Percentiles rank a stretch among this genome's conserved stretches.
These are phyloP conservation scores for Chlorodrepanis virens DNA, from an alignment of 2,113 vertebrate species.

Conservation along the genomic window DNA sequence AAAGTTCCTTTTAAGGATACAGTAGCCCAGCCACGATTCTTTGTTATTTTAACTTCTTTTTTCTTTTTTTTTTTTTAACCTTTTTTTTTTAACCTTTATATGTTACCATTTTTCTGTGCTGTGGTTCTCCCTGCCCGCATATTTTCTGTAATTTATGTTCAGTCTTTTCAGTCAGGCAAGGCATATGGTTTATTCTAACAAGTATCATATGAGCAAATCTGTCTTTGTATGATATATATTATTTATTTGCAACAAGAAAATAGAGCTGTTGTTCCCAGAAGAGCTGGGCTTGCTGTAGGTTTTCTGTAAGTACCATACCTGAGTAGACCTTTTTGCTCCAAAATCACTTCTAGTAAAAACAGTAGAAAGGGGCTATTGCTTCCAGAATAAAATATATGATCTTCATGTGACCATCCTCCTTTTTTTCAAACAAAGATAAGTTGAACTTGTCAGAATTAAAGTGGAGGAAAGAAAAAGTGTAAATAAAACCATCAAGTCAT, in stretches of 20 bases:
- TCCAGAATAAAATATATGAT: neutral
- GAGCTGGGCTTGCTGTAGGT: neutral
- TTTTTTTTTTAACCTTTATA: neutral
- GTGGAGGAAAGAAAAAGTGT: neutral
- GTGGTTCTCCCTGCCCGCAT: neutral
- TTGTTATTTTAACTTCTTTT: neutral
- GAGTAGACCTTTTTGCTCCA: neutral
- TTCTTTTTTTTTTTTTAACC: neutral
- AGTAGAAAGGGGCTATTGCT: neutral
- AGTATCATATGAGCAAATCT: neutral
- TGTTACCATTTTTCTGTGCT: neutral
- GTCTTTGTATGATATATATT: neutral
- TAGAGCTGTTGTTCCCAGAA: neutral
- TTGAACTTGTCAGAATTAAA: neutral
- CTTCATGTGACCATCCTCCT: neutral
- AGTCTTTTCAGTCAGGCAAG: neutral
- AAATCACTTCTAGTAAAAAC: neutral
- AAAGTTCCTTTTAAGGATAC: neutral
- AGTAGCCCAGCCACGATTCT: neutral
- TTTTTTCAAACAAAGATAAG: neutral
- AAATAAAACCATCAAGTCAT: neutral
- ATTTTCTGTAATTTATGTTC: neutral
- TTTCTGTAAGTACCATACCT: neutral
- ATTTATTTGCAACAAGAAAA: neutral
- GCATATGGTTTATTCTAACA: neutral